Percentiles rank a stretch among this genome's conserved stretches.
phyloP scores from a whole-genome alignment of 2,797 vertebrate genomes.

The Anisognathus igniventris region DNA sequence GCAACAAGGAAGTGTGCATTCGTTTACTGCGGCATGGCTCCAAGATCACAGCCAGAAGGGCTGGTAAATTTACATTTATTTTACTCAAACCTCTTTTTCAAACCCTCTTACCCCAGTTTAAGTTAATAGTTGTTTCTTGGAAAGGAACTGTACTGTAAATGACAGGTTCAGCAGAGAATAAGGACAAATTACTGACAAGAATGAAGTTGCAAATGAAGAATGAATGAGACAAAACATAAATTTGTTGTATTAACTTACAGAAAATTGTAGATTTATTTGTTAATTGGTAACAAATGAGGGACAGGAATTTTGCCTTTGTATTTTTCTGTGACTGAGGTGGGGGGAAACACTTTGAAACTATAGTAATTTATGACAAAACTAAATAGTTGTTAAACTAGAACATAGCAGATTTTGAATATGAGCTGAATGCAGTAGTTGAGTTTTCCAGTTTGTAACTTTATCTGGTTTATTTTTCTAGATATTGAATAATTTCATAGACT shows the following conservation, averaged over 20 bases:
- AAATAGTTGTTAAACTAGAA: neutral
- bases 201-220: neutral
- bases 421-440: neutral
- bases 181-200: neutral
- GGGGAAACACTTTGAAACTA: neutral
- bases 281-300: neutral
- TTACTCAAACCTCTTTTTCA: neutral
- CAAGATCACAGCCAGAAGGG: slow-evolving; percentile 79
- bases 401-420: neutral
- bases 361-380: neutral
- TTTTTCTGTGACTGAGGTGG: neutral
- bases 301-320: neutral
- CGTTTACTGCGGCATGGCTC: slow-evolving; percentile 86
- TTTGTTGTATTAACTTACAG: neutral
- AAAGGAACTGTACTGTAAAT: neutral
- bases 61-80: slow-evolving; percentile 70
- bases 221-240: neutral
- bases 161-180: neutral
- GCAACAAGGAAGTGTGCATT: slow-evolving; percentile 85
- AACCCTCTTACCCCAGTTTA: neutral
- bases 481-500: neutral
- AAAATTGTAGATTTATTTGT: neutral
- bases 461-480: neutral
- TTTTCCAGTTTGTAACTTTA: neutral
- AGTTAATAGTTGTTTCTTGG: neutral